Evolutionary conservation across 2,888 invertebrate genomes (phyloP).

Genomic region (Serripes groenlandicus): DNA sequence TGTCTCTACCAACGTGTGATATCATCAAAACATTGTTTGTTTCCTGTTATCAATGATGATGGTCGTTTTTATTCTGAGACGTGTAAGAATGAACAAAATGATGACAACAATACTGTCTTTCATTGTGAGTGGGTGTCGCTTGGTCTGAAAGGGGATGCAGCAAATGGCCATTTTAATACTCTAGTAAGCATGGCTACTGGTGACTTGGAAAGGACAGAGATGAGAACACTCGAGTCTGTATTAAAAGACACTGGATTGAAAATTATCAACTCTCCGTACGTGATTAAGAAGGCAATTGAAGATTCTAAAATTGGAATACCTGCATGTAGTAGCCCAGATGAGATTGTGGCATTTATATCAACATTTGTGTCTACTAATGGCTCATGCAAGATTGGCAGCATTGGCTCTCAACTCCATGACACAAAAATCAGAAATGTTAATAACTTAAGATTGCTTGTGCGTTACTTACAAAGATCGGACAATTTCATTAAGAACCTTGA

Average conservation of each 20-base stretch:
- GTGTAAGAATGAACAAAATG: background rate
- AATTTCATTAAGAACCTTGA: background rate
- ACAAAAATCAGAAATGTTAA: background rate
- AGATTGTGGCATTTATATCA: conserved; percentile 14
- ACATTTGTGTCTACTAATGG: background rate
- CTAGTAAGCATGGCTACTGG: background rate
- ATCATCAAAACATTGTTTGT: background rate
- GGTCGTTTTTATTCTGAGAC: background rate
- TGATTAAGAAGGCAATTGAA: background rate
- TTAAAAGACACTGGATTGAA: conserved; percentile 33
- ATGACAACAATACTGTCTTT: background rate
- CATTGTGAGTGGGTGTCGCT: conserved; percentile 13
- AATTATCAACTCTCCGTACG: conserved; percentile 13
- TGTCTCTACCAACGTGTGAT: conserved; percentile 16
- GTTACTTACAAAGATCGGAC: background rate
- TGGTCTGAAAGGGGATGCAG: background rate
- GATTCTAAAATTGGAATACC: background rate
- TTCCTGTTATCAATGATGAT: background rate
- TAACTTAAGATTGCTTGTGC: background rate
- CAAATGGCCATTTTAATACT: conserved; percentile 16
- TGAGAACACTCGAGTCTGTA: background rate
- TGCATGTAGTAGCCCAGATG: conserved; percentile 1
- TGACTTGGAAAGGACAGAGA: background rate
- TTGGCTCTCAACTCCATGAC: background rate
- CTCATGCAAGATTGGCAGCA: background rate